Base-by-base conservation (phyloP, 2,888 invertebrate species). In the Eupithecia subumbrata region DNA sequence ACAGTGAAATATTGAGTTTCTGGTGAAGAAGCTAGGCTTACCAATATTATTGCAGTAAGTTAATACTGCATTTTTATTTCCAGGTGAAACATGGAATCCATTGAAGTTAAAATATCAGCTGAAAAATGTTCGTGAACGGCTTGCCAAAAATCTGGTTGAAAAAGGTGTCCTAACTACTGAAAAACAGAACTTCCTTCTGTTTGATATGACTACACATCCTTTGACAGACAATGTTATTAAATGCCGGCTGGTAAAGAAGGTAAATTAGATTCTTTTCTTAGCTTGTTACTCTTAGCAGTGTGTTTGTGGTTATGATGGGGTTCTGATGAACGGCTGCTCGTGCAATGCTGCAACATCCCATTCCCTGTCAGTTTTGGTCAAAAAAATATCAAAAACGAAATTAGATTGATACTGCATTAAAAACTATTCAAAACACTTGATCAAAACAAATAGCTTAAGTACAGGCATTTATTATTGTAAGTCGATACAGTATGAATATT, bases 201-300 rank as follows among this genome's bases (percentile, higher is more conserved):
- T 99, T 92, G 99, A 99, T 95, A 99, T 99, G 99, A 99, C 99
- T 73, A 99, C 99, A 85, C 99, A 99, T 96, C 99, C 99, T 63
- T 96, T 99, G 79, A 98, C 98, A 81, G 99, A 99, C 91, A 98
- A 98, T 93, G 96, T 97, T 83, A 97, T 98, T 73, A 99, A 99
- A 96, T 97, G 98, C 87, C 97, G 99, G 86, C 96, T 99, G 88
- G 98, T 99, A 78, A 99, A 99, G 96, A 98, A 98, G 97, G 98
- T 98, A 60, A 56, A 56, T 52, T n/a, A 52, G n/a, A 37, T 37
- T 37, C 37, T 37, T 5, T 37, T 37, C 2, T 37, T 37, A 37
- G 7, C 5, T 7, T 2, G 37, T 37, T 37, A 7, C 37, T 37
- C 37, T 37, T 37, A 4, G 7, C 37, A 37, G 37, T 37, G 34